Conservation (phyloP, 2,113 vertebrate species). For the Furnarius figulus region DNA sequence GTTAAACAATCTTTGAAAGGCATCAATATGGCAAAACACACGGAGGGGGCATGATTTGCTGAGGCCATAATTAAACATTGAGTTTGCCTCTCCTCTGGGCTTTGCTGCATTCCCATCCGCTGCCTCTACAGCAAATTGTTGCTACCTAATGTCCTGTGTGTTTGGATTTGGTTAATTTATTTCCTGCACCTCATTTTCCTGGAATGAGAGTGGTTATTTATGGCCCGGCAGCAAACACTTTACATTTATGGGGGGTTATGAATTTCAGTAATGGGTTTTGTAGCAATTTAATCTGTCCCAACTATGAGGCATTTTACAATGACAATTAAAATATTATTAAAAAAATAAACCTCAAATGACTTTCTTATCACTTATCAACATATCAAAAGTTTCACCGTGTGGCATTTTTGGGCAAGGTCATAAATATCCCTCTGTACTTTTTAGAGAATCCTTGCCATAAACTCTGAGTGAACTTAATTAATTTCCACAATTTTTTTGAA, state of each 20-base stretch:
- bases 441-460: slow-evolving; percentile 65
- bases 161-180: slow-evolving; percentile 82
- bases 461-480: slow-evolving; percentile 78
- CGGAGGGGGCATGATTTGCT: slow-evolving; percentile 63
- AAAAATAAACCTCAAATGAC: slow-evolving; percentile 79
- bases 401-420: slow-evolving; percentile 50
- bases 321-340: slow-evolving; percentile 85
- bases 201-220: slow-evolving; percentile 79
- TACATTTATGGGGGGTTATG: slow-evolving; percentile 82
- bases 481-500: slow-evolving; percentile 72
- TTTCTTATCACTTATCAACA: slow-evolving; percentile 79
- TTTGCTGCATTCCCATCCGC: slow-evolving; percentile 60
- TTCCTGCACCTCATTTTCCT: slow-evolving; percentile 77
- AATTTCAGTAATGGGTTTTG: slow-evolving; percentile 80
- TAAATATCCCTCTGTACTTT: slow-evolving; percentile 69
- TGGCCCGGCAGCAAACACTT: slow-evolving; percentile 74
- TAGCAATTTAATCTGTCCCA: slow-evolving; percentile 82
- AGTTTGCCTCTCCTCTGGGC: slow-evolving; percentile 55
- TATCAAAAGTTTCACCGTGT: slow-evolving; percentile 73
- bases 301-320: slow-evolving; percentile 81
- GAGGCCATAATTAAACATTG: slow-evolving; percentile 68
- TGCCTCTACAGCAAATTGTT: slow-evolving; percentile 65
- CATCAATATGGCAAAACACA: slow-evolving; percentile 50
- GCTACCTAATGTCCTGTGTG: slow-evolving; percentile 75
- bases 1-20: slow-evolving; percentile 21